Conservation (phyloP, 2,113 vertebrate genomes). For the Grallaria varia region DNA sequence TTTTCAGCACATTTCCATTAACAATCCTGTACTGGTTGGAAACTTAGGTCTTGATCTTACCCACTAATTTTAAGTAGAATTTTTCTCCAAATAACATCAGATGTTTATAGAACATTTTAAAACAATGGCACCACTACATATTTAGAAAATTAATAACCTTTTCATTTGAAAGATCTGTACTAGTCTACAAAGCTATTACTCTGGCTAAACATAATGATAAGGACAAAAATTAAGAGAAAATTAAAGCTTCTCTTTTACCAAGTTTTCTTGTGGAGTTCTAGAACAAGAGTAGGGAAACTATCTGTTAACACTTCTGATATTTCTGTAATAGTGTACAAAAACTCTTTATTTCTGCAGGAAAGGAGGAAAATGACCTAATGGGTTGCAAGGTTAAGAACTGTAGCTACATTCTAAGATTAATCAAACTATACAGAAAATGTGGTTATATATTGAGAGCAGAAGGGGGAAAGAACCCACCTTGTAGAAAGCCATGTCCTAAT, state of each 20-base stretch:
- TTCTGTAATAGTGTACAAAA: background rate
- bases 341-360: background rate
- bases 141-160: background rate
- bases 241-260: background rate
- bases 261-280: background rate
- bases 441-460: background rate
- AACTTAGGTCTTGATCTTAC: background rate
- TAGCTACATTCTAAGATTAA: background rate
- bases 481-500: background rate
- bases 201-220: background rate
- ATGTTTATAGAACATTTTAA: background rate
- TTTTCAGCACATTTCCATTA: background rate
- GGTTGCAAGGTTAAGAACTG: background rate
- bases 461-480: rapidly evolving
- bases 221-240: background rate
- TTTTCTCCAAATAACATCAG: background rate
- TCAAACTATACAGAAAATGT: background rate
- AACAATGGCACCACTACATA: background rate
- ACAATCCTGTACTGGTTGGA: background rate
- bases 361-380: background rate
- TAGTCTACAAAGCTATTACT: background rate
- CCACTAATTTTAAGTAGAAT: background rate
- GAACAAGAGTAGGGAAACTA: background rate
- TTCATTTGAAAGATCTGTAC: background rate
- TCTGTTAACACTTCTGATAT: background rate